These are phyloP conservation scores for Trichacis sp. DNA, from an alignment of 2,888 invertebrate genomes.

Conservation along the genomic window DNA sequence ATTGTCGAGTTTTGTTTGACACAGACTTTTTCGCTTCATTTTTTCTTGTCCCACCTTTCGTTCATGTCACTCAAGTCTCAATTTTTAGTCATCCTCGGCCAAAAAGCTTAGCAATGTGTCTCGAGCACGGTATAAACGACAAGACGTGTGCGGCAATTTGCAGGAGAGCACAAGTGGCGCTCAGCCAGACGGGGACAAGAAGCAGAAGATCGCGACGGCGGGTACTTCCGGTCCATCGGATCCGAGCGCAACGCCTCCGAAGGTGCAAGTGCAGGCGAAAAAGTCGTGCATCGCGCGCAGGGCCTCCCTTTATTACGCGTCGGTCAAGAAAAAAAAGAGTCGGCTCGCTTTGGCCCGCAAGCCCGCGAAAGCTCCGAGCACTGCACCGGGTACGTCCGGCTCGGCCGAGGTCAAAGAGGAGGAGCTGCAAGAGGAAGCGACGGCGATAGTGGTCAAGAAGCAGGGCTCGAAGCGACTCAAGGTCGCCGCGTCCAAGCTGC, in stretches of 20 bases:
- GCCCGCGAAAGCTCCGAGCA: slow-evolving; percentile 46
- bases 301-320: slow-evolving; percentile 52
- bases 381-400: slow-evolving; percentile 42
- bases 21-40: slow-evolving; percentile 52
- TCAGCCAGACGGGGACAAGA: slow-evolving; percentile 47
- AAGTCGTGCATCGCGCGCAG: slow-evolving; percentile 54
- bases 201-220: slow-evolving; percentile 41
- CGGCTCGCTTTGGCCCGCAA: slow-evolving; percentile 51
- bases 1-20: slow-evolving; percentile 59
- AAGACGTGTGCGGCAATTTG: too few relatives aligned
- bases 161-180: slow-evolving; percentile 28
- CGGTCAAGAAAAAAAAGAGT: slow-evolving; percentile 56
- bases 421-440: too few relatives aligned
- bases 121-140: too few relatives aligned
- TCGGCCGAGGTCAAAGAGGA: slow-evolving; percentile 38
- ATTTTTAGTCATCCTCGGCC: not conserved
- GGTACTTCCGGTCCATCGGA: too few relatives aligned
- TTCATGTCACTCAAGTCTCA: not conserved
- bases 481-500: slow-evolving; percentile 46
- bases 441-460: slow-evolving; percentile 52
- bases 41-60: slow-evolving; percentile 46
- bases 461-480: slow-evolving; percentile 61
- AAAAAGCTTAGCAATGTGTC: too few relatives aligned
- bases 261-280: slow-evolving; percentile 45
- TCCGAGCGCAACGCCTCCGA: slow-evolving; percentile 42